Percentiles rank a stretch among this genome's conserved stretches.
Conservation (phyloP, 2,113 vertebrate genomes). For the Typhlomys cinereus region DNA sequence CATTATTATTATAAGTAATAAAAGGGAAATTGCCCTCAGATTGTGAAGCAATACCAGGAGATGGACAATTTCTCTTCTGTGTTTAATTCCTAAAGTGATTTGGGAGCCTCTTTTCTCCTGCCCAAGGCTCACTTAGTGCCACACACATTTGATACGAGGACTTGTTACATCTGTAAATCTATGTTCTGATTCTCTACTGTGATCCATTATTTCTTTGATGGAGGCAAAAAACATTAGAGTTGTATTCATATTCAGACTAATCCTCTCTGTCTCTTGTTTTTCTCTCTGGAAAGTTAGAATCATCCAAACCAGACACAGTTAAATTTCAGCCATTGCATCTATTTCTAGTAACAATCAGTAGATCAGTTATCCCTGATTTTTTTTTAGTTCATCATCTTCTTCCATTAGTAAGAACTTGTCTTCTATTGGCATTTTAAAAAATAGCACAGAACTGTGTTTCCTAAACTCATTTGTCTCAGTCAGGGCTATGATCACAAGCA, state of each 20-base stretch:
- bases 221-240: slow-evolving; percentile 19
- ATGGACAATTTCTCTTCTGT: not conserved
- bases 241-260: not conserved
- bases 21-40: not conserved
- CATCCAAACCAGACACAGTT: not conserved
- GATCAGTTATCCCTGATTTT: not conserved
- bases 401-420: not conserved
- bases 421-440: not conserved
- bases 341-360: not conserved
- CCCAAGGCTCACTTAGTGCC: not conserved
- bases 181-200: not conserved
- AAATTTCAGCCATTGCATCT: not conserved
- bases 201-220: not conserved
- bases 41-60: not conserved
- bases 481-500: not conserved
- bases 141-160: not conserved
- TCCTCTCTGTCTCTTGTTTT: not conserved
- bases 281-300: not conserved
- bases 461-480: not conserved
- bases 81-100: not conserved
- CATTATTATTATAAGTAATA: not conserved
- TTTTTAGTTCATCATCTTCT: not conserved
- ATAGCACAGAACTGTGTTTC: not conserved
- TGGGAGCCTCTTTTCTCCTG: not conserved
- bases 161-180: not conserved